phyloP scores from a whole-genome alignment of 2,113 vertebrate genomes.

The Anoura caudifer region DNA sequence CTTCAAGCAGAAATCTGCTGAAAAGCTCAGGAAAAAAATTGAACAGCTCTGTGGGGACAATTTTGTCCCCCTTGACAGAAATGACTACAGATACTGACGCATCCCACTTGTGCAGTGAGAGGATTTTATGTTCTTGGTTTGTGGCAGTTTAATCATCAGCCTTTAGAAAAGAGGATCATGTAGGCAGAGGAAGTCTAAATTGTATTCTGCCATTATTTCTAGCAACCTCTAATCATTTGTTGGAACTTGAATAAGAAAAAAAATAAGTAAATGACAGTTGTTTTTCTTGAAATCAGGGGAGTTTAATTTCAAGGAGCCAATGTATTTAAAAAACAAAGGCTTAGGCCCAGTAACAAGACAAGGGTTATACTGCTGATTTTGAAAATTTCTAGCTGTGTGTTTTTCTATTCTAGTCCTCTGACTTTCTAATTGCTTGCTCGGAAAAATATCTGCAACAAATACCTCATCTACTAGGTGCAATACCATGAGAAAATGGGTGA shows the following conservation, averaged over 20 bases:
- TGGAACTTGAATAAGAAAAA: not conserved
- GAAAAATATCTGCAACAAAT: not conserved
- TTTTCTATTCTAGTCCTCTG: not conserved
- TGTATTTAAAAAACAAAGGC: not conserved
- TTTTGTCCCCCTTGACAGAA: not conserved
- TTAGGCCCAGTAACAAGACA: not conserved
- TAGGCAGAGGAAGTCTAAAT: not conserved
- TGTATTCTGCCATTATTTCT: not conserved
- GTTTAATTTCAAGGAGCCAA: not conserved
- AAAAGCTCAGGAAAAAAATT: not conserved
- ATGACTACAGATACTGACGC: not conserved
- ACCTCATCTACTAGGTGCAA: not conserved
- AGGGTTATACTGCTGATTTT: not conserved
- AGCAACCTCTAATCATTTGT: not conserved
- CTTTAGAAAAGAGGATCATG: not conserved
- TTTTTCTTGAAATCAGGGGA: not conserved
- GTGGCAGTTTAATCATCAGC: not conserved
- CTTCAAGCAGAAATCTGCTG: conserved; percentile 33
- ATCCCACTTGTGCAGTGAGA: not conserved
- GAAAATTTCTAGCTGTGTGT: not conserved
- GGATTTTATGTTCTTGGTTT: not conserved
- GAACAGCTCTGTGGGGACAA: conserved; percentile 8
- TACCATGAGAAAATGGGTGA: conserved; percentile 26
- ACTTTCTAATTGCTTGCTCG: not conserved
- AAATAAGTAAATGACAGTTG: not conserved